Evolutionary conservation across 2,797 vertebrate genomes (phyloP), one percentile per base, ranked within the genome.

Genomic region (Pangasius mekongensis): DNA sequence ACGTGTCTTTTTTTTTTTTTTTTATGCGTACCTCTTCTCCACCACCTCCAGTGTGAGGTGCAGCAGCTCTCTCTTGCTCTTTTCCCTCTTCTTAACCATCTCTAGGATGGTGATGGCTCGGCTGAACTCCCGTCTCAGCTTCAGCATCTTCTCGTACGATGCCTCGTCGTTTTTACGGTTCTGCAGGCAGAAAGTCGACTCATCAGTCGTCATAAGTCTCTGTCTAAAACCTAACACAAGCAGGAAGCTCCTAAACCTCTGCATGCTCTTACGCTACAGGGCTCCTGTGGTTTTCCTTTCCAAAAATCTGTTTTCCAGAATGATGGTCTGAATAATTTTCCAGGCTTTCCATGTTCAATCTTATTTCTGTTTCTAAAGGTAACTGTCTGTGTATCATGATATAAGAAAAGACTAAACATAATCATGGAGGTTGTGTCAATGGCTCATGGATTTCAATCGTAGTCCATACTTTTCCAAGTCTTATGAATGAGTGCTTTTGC

Each of bases 131-230:
- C 97, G 95, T 92, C 98, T 96, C 90, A 98, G 94, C 87, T 97
- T 97, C 94, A 98, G 94, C 98, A 98, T 98, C 93, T 97, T 98
- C 94, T 98, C 97, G 0, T 98, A 98, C 20, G 98, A 98, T 0
- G 97, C 97, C 93, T 98, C 98, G 90, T 98, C 98, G 6, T 98
- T 98, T 94, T 98, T 98, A 76, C 97, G 98, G 93, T 98, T 98
- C 98, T 98, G 58, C 66, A 36, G 49, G 52, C 0, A 24, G 10
- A 54, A 86, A 77, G 16, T 33, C 5, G 36, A 22, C 30, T n/a
- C 1, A 22, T 64, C 39, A 43, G 58, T 82, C n/a, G 1, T 49
- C 43, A 2, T 14, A 9, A 43, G 67, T 36, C 3, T 74, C 24
- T 47, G 7, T 5, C 30, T 67, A 1, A 71, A 39, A 10, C 6